Evolutionary conservation across 2,888 invertebrate genomes (phyloP).

Genomic region (Drosophila percnosoma): DNA sequence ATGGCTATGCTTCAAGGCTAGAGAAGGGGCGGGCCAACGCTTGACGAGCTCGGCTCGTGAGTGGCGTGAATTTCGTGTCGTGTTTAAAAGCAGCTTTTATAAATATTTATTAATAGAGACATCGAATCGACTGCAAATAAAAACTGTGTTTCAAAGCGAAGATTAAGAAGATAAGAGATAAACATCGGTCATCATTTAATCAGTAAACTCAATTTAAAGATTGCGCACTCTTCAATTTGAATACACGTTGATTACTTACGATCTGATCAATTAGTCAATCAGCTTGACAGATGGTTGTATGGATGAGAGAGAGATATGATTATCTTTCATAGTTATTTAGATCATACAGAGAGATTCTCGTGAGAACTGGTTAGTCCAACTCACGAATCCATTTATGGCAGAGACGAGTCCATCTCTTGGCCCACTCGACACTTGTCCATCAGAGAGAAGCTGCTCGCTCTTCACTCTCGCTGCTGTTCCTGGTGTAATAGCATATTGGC

Average conservation of each 20-base stretch:
- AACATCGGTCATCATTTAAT: background rate
- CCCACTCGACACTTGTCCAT: slow-evolving; percentile 1
- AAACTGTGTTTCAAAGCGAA: background rate
- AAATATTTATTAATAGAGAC: background rate
- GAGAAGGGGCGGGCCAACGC: slow-evolving; percentile 26
- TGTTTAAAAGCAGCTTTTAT: background rate
- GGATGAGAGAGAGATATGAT: no score
- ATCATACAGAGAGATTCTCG: background rate
- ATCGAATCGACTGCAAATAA: background rate
- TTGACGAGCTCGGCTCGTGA: slow-evolving; percentile 9
- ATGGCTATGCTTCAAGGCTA: slow-evolving; percentile 41
- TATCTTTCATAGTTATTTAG: background rate
- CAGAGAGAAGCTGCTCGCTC: slow-evolving; percentile 10
- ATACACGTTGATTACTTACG: background rate
- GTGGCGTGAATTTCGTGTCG: slow-evolving; percentile 8
- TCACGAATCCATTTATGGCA: background rate
- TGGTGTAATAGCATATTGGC: slow-evolving; percentile 5
- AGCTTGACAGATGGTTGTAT: no score
- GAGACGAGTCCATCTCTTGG: background rate
- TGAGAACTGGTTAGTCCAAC: background rate
- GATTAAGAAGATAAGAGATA: background rate
- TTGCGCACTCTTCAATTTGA: background rate
- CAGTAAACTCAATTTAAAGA: background rate
- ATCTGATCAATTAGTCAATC: no score
- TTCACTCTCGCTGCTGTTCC: slow-evolving; percentile 37